phyloP scores from a whole-genome alignment of 2,888 invertebrate species.

The Pachliopta kotzebuea region DNA sequence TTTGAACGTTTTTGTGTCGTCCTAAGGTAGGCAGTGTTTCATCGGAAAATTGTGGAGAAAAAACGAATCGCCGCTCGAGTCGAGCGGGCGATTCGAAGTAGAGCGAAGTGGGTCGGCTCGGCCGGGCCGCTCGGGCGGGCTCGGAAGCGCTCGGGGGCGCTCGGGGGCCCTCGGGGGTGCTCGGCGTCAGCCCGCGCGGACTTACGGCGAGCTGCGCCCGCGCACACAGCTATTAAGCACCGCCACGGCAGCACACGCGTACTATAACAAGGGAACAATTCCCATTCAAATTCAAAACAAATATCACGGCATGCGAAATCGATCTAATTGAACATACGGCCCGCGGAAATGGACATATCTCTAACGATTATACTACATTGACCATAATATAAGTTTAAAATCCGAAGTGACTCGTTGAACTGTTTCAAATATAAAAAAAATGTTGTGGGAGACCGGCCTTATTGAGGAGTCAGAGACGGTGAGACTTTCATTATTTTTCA shows the following conservation, averaged over 20 bases:
- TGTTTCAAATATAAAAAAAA: slow-evolving; percentile 60
- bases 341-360: slow-evolving; percentile 54
- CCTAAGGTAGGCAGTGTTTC: slow-evolving; percentile 55
- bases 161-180: slow-evolving; percentile 48
- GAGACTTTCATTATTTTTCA: slow-evolving; percentile 42
- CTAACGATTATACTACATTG: slow-evolving; percentile 38
- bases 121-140: slow-evolving; percentile 59
- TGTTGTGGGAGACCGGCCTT: slow-evolving; percentile 75
- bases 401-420: slow-evolving; percentile 51
- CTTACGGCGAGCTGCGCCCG: slow-evolving; percentile 47
- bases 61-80: slow-evolving; percentile 67
- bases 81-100: slow-evolving; percentile 64
- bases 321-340: slow-evolving; percentile 42
- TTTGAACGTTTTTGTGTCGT: slow-evolving; percentile 46
- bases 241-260: slow-evolving; percentile 63
- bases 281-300: slow-evolving; percentile 43
- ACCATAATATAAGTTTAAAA: slow-evolving; percentile 32
- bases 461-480: slow-evolving; percentile 73
- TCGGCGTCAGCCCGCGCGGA: slow-evolving; percentile 51
- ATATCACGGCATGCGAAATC: slow-evolving; percentile 64
- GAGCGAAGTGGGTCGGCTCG: slow-evolving; percentile 69
- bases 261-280: slow-evolving; percentile 41
- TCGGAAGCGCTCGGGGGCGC: slow-evolving; percentile 49
- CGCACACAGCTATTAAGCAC: slow-evolving; percentile 66
- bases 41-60: slow-evolving; percentile 63